These are phyloP conservation scores for Steinernema carpocapsae DNA, from an alignment of 2,888 invertebrate species.

Conservation along the genomic window DNA sequence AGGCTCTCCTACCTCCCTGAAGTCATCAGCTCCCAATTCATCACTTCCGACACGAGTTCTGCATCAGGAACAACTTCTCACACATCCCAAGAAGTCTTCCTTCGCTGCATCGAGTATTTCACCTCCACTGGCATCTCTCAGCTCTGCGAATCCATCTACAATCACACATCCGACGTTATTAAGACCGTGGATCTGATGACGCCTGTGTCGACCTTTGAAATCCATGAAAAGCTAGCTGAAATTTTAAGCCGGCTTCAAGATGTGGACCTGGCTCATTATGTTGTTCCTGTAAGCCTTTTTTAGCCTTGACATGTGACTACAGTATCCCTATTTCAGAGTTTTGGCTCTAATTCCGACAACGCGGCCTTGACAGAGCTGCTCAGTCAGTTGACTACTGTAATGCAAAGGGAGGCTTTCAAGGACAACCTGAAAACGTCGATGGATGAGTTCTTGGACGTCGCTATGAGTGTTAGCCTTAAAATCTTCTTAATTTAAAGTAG, in stretches of 20 bases:
- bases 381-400: neutral
- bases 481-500: too few relatives aligned
- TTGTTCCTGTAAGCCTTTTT: neutral
- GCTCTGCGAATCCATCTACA: neutral
- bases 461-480: neutral
- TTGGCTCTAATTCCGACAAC: conserved; percentile 7
- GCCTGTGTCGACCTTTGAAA: neutral
- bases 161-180: neutral
- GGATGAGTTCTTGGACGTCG: neutral
- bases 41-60: neutral
- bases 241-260: neutral
- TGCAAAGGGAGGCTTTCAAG: neutral
- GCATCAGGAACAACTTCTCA: neutral
- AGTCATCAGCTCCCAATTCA: neutral
- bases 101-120: conserved; percentile 9
- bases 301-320: too few relatives aligned
- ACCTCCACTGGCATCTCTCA: conserved; percentile 13
- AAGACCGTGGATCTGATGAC: neutral
- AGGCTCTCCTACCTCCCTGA: conserved; percentile 23
- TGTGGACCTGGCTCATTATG: neutral
- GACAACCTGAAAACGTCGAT: neutral
- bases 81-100: conserved; percentile 4
- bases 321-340: neutral
- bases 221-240: neutral
- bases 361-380: neutral